Base-by-base conservation (phyloP, 2,888 invertebrate species). In the Amaurobius ferox region DNA sequence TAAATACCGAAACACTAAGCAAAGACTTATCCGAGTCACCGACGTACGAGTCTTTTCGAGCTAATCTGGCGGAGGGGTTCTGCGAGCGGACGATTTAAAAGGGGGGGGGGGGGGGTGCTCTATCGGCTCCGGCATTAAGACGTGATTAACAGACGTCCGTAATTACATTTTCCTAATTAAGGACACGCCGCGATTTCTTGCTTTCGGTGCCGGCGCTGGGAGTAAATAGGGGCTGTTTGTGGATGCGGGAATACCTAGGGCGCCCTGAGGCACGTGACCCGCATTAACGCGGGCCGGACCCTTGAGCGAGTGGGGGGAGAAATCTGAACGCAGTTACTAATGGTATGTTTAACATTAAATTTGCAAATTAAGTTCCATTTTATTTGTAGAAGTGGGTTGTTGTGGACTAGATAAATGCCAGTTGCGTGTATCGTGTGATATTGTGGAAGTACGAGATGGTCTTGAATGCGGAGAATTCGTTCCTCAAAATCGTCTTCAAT, bases 91-190 rank as follows among this genome's bases (percentile, higher is more conserved):
- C 23, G 55, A 44, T 44, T 16, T 44, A 13, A 44, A n/a, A n/a
- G 35, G 35, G 9, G 35, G 35, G 35, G 5, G 9, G 35, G 35
- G 55, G 23, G 23, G 16, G 13, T n/a, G 55, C 23, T 23, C 23
- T 55, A 55, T 55, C 55, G 55, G 55, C 55, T 55, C 23, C 23
- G 19, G 55, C 55, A 55, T 55, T 55, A 55, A 55, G 55, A 55
- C 16, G 55, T 55, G 55, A 55, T 55, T 55, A 55, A 23, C 55
- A 23, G 55, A 55, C 1, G 23, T 55, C 55, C 23, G 55, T 55
- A 55, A 55, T 55, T 55, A 55, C 55, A 55, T 55, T 55, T 55
- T 55, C 55, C 55, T 55, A 55, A 55, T 55, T 55, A 55, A 55
- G 55, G 23, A 55, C 55, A 35, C 55, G 55, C 23, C 16, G 55